phyloP scores from a whole-genome alignment of 2,113 vertebrate genomes.

The Otus sunia region DNA sequence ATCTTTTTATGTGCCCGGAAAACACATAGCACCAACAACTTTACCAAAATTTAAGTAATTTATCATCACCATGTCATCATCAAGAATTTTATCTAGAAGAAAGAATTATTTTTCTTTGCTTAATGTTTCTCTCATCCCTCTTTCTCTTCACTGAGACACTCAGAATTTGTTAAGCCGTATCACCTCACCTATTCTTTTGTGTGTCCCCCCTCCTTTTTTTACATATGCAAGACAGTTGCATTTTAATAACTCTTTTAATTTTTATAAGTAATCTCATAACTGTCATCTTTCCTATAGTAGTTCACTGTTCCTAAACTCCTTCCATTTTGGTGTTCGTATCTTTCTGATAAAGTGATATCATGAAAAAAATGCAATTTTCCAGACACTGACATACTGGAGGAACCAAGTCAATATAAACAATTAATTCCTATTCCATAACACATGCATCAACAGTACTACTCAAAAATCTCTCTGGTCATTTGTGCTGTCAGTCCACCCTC shows the following conservation, averaged over 20 bases:
- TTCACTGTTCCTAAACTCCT: background rate
- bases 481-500: background rate
- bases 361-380: background rate
- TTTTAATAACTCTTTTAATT: background rate
- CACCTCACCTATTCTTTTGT: background rate
- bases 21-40: rapidly evolving
- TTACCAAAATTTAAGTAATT: background rate
- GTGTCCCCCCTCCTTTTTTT: background rate
- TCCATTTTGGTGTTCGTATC: background rate
- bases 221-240: background rate
- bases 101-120: background rate
- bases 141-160: background rate
- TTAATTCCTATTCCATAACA: background rate
- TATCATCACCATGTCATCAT: background rate
- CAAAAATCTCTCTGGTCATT: background rate
- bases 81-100: background rate
- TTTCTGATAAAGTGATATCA: background rate
- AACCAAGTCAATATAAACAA: background rate
- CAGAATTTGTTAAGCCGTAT: background rate
- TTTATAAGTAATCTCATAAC: background rate
- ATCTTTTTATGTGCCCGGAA: background rate
- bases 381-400: background rate
- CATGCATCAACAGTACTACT: background rate
- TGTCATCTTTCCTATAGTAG: background rate
- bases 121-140: background rate